phyloP scores from a whole-genome alignment of 2,113 vertebrate species.

The Sturnus vulgaris region DNA sequence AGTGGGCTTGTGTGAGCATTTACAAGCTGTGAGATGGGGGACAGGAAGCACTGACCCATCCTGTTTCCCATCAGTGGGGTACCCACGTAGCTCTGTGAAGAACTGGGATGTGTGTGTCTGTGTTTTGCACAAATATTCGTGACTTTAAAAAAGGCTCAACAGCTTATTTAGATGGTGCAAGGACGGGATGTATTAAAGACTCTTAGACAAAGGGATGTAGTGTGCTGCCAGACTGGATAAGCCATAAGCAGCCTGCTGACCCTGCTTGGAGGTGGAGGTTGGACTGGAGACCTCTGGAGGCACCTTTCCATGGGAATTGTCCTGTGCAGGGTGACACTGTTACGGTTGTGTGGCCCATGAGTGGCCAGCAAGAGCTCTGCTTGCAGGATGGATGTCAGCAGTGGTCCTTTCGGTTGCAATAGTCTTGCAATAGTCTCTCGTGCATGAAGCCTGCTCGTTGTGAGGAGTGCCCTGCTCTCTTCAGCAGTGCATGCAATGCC shows the following conservation, averaged over 20 bases:
- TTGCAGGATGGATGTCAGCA: background rate
- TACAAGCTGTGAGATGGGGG: background rate
- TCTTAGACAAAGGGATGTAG: background rate
- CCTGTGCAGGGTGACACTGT: background rate
- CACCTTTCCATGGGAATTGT: rapidly evolving
- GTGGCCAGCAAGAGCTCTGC: background rate
- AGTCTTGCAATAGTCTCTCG: background rate
- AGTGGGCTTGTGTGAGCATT: background rate
- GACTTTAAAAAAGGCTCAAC: background rate
- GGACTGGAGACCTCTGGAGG: background rate
- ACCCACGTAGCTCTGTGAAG: background rate
- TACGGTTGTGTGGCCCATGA: rapidly evolving
- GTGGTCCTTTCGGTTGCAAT: rapidly evolving
- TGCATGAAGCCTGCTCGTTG: background rate
- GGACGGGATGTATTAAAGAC: rapidly evolving
- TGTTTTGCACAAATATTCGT: background rate
- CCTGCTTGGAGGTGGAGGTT: background rate
- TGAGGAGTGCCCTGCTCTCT: background rate
- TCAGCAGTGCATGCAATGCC: background rate
- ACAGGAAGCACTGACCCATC: background rate
- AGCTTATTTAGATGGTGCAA: background rate
- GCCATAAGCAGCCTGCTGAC: background rate
- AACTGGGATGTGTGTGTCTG: background rate
- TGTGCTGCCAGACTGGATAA: background rate
- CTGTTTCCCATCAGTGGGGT: background rate